Evolutionary conservation across 1,140 invertebrate genomes (phyloP).

Genomic region (Brachionus asplanchnoidis): DNA sequence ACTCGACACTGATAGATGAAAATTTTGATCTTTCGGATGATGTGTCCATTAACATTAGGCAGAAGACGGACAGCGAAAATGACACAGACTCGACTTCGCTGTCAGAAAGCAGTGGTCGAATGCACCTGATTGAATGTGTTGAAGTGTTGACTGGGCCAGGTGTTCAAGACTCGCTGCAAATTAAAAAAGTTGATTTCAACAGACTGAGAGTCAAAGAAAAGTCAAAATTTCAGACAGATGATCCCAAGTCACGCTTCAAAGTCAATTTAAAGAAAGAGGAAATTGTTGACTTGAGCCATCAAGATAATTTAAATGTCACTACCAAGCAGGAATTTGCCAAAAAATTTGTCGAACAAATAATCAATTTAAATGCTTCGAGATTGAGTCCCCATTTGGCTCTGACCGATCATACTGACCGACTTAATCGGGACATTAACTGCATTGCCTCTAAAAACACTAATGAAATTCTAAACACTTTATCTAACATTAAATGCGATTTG

Average conservation of each 20-base stretch:
- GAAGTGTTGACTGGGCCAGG: background rate
- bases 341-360: constrained; percentile 29
- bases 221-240: background rate
- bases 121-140: constrained; percentile 31
- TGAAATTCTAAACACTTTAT: constrained; percentile 11
- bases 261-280: constrained; percentile 20
- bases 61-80: background rate
- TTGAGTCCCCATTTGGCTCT: background rate
- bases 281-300: background rate
- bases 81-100: background rate
- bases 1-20: background rate
- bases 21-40: background rate
- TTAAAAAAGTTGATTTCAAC: constrained; percentile 28
- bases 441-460: background rate
- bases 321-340: constrained; percentile 20
- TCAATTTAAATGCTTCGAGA: background rate
- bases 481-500: background rate
- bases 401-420: background rate
- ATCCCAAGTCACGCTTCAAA: background rate
- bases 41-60: background rate
- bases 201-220: constrained; percentile 22
- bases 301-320: background rate
- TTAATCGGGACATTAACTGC: background rate
- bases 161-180: background rate
- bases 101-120: background rate